A percentile compares a stretch with the other conserved stretches of the same genome.
phyloP scores from a whole-genome alignment of 2,113 vertebrate genomes.

The Emydocephalus ijimae region DNA sequence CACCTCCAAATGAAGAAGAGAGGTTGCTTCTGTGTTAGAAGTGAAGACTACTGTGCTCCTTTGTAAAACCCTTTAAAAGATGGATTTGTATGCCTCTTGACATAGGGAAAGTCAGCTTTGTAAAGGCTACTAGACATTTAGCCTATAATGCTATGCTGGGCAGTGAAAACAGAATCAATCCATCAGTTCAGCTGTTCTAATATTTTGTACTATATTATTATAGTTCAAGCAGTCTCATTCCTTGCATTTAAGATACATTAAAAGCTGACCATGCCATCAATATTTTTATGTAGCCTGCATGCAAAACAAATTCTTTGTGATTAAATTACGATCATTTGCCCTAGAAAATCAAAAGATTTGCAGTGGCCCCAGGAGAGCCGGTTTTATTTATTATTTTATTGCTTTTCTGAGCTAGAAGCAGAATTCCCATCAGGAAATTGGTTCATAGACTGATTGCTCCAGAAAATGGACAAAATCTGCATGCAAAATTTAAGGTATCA shows the following conservation, averaged over 20 bases:
- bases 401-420: neutral
- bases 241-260: neutral
- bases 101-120: neutral
- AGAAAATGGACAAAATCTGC: neutral
- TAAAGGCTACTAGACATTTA: neutral
- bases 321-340: neutral
- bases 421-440: neutral
- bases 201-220: no score
- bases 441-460: neutral
- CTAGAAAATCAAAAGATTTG: neutral
- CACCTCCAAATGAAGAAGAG: neutral
- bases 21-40: neutral
- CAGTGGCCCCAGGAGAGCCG: neutral
- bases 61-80: neutral
- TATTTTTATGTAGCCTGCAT: neutral
- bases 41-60: neutral
- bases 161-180: neutral
- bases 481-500: neutral
- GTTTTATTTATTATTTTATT: neutral
- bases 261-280: neutral
- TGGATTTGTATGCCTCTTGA: neutral
- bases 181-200: no score
- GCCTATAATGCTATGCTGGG: neutral
- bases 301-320: neutral
- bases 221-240: neutral